A percentile compares a stretch with the other conserved stretches of the same genome.
Conservation (phyloP, 2,113 vertebrate species). For the Gnathonemus longibarbis region DNA sequence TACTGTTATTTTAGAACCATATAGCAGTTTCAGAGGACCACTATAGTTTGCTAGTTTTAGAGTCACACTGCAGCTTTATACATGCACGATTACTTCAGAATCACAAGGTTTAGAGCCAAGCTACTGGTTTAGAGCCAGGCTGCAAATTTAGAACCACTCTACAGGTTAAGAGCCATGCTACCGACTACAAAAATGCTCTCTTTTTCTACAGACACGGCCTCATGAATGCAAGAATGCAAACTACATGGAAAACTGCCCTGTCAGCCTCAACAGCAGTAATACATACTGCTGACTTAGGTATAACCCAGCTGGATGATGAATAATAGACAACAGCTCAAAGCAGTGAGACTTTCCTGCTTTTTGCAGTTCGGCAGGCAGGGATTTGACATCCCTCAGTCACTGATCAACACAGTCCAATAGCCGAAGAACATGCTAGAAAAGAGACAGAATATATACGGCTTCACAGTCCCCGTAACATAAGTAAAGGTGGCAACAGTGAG, state of each 20-base stretch:
- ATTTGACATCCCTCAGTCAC: slow-evolving; percentile 31
- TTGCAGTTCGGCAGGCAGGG: slow-evolving; percentile 50
- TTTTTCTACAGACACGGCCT: slow-evolving; percentile 37
- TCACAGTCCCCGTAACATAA: background rate
- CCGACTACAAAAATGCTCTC: too few species aligned
- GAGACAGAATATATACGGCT: background rate
- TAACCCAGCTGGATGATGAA: slow-evolving; percentile 54
- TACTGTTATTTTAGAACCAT: background rate
- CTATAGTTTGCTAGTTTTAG: slow-evolving; percentile 27
- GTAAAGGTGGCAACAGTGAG: background rate
- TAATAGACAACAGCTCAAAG: slow-evolving; percentile 52
- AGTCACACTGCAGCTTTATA: slow-evolving; percentile 36
- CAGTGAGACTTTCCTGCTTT: slow-evolving; percentile 46
- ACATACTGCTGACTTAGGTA: slow-evolving; percentile 60
- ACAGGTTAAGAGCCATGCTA: background rate
- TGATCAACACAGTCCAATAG: background rate
- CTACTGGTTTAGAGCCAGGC: background rate
- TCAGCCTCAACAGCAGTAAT: slow-evolving; percentile 38
- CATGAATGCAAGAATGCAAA: slow-evolving; percentile 43
- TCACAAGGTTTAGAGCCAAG: slow-evolving; percentile 37
- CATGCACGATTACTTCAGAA: slow-evolving; percentile 41
- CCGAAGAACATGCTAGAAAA: background rate
- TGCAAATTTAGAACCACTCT: background rate
- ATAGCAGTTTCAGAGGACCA: background rate
- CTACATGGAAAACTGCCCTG: slow-evolving; percentile 23